Evolutionary conservation across 1,140 invertebrate species (phyloP).

Genomic region (Pachyrhynchus sulphureomaculatus): DNA sequence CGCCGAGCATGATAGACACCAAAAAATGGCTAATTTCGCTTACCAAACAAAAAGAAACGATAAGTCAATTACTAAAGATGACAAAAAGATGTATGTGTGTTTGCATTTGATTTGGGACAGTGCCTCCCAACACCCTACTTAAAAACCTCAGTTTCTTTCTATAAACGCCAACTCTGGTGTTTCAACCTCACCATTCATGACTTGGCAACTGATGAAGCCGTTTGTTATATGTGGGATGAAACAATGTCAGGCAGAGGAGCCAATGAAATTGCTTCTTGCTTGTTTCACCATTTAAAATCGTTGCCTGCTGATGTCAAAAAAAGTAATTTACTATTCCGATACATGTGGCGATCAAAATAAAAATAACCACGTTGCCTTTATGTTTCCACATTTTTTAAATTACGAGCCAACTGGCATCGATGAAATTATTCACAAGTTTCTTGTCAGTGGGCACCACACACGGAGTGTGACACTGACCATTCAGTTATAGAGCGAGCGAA

Average conservation of each 20-base stretch:
- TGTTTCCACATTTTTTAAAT: background rate
- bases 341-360: background rate
- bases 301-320: background rate
- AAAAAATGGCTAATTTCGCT: background rate
- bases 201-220: background rate
- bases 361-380: background rate
- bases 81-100: background rate
- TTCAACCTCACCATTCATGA: constrained; percentile 5
- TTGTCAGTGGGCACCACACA: constrained; percentile 45
- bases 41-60: too few species aligned
- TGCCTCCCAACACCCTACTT: background rate
- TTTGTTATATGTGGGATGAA: constrained; percentile 1
- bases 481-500: constrained; percentile 44
- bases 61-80: background rate
- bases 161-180: background rate
- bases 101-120: background rate
- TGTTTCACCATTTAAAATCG: background rate
- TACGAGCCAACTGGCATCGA: background rate
- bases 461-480: constrained; percentile 46
- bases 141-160: background rate
- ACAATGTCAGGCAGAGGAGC: background rate
- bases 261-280: background rate
- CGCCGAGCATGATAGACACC: background rate
- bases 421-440: constrained; percentile 46
- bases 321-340: constrained; percentile 5